Conservation (phyloP, 2,888 invertebrate species). For the Anaspis maculata region DNA sequence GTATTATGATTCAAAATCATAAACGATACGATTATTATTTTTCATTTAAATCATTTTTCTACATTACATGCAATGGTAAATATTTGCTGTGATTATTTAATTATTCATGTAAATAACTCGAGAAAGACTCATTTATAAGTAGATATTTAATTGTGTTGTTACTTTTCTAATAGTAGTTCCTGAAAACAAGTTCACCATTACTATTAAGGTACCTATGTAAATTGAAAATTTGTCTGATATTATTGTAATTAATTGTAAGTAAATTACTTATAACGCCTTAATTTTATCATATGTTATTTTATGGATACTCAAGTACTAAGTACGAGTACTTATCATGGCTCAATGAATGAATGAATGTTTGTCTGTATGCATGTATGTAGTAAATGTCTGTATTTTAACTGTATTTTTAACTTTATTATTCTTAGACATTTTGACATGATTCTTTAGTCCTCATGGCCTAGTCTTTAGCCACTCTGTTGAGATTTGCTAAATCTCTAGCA, state of each 20-base stretch:
- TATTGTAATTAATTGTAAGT: constrained; percentile 8
- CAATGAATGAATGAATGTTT: constrained; percentile 25
- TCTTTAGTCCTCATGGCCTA: constrained; percentile 29
- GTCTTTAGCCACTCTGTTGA: constrained; percentile 29
- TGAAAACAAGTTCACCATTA: constrained; percentile 35
- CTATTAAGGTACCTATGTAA: constrained; percentile 23
- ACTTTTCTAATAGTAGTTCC: constrained; percentile 32
- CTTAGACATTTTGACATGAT: constrained; percentile 22
- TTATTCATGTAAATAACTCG: constrained; percentile 26
- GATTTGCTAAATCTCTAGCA: too few species aligned
- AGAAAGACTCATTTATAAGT: constrained; percentile 30
- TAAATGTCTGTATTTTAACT: constrained; percentile 25
- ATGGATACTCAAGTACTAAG: constrained; percentile 7
- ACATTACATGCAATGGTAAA: constrained; percentile 21
- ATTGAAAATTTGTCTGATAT: constrained; percentile 14
- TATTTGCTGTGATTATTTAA: constrained; percentile 34
- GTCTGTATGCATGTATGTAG: constrained; percentile 20
- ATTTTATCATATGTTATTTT: constrained; percentile 16
- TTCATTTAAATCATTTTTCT: constrained; percentile 10
- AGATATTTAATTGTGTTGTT: constrained; percentile 28
- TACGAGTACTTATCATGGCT: constrained; percentile 20
- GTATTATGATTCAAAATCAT: constrained; percentile 16
- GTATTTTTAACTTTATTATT: constrained; percentile 19
- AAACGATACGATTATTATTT: constrained; percentile 11
- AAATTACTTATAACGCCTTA: constrained; percentile 22